Evolutionary conservation across 2,888 invertebrate species (phyloP), one percentile per base, ranked within the genome.

Genomic region (Stenolophus ochropezus): DNA sequence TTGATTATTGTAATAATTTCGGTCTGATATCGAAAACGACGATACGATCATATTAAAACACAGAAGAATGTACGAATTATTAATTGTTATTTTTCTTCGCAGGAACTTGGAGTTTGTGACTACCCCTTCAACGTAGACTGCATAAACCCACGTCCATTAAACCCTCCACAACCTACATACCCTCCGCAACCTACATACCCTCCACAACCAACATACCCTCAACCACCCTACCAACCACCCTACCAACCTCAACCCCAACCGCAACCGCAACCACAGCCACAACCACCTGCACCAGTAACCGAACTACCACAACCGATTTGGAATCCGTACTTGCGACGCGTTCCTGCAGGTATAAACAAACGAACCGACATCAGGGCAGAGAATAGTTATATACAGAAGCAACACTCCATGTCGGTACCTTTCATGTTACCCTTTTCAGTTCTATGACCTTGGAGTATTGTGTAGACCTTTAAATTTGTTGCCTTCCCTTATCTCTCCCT

Each of bases 41-140:
- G n/a, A n/a, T n/a, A n/a, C n/a, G n/a, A n/a, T n/a, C n/a, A n/a
- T n/a, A n/a, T n/a, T n/a, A n/a, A n/a, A n/a, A n/a, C n/a, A n/a
- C n/a, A n/a, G n/a, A n/a, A n/a, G n/a, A n/a, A n/a, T n/a, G n/a
- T n/a, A n/a, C n/a, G n/a, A n/a, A n/a, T n/a, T n/a, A n/a, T n/a
- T n/a, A n/a, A n/a, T n/a, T n/a, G n/a, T 8, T 42, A 11, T 65
- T 27, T 65, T 4, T 71, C 6, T 90, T 91, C 2, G 82, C 88
- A 94, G 93, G 88, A 89, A 73, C 87, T 92, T 2, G 93, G 93
- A 27, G 91, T 94, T 16, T 94, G 94, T 84, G 94, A 94, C 86
- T 94, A 93, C 84, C 90, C 91, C 0, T 88, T 91, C 61, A 90
- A 91, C 78, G 93, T 94, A 0, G 91, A 93, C 85, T 94, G 94